Evolutionary conservation across 2,113 vertebrate genomes (phyloP).

Genomic region (Epinephelus cyanopodus): DNA sequence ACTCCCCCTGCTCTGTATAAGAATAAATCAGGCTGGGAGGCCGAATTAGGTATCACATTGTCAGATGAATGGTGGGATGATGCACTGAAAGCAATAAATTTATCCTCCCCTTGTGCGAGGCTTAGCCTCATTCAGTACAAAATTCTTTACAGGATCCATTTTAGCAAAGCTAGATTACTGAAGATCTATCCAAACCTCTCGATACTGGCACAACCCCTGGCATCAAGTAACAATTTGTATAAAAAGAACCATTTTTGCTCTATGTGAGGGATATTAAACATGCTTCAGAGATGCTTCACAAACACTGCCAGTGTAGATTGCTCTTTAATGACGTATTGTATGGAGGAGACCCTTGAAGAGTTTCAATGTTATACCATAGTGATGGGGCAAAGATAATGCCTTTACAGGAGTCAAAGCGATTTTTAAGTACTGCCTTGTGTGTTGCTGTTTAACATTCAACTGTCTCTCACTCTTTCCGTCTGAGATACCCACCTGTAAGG

Average conservation of each 20-base stretch:
- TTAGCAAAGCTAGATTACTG: too few species aligned
- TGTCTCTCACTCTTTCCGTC: not conserved
- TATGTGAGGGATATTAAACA: not conserved
- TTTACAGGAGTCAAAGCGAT: not conserved
- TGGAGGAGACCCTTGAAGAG: not conserved
- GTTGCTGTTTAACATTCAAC: not conserved
- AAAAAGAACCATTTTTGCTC: not conserved
- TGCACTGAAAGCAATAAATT: too few species aligned
- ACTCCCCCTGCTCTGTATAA: too few species aligned
- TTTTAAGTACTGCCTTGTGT: not conserved
- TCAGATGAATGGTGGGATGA: too few species aligned
- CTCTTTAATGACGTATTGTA: not conserved
- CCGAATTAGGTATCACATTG: too few species aligned
- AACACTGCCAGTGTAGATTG: not conserved
- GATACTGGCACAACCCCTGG: too few species aligned
- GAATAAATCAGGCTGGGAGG: too few species aligned
- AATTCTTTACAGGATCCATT: too few species aligned
- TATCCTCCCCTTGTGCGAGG: too few species aligned
- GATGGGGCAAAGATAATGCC: not conserved
- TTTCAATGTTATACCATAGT: not conserved
- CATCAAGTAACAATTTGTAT: not conserved
- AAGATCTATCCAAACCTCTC: too few species aligned
- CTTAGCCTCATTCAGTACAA: too few species aligned
- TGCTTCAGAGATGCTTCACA: not conserved
- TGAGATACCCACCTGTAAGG: conserved; percentile 85